A percentile compares a stretch with the other conserved stretches of the same genome.
These are phyloP conservation scores for Aptenodytes patagonicus DNA, from an alignment of 2,113 vertebrate species.

Conservation along the genomic window DNA sequence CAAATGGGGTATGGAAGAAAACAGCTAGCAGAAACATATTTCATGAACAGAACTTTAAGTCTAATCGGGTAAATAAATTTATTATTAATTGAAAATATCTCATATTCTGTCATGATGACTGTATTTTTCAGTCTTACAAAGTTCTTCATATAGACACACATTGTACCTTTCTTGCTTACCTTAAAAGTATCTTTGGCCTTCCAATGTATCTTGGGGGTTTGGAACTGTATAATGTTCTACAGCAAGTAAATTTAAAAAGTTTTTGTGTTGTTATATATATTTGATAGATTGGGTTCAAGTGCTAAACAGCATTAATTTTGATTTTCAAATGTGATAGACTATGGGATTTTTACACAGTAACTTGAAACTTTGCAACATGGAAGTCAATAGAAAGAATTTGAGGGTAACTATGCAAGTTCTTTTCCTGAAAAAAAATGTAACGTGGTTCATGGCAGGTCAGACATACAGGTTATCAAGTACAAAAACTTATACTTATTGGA, in stretches of 20 bases:
- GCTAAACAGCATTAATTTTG: not conserved
- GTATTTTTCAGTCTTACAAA: not conserved
- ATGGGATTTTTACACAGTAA: not conserved
- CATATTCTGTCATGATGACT: not conserved
- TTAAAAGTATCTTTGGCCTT: not conserved
- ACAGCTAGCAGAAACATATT: not conserved
- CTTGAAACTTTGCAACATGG: not conserved
- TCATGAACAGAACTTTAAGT: not conserved
- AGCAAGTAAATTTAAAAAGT: not conserved
- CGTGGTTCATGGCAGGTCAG: accelerated
- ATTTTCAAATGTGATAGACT: not conserved
- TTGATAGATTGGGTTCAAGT: not conserved
- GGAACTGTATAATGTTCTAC: not conserved
- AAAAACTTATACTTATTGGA: not conserved
- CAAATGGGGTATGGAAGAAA: not conserved
- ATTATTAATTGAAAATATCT: not conserved
- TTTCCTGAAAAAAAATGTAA: not conserved
- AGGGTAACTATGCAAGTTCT: not conserved
- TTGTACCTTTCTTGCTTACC: not conserved
- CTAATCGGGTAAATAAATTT: not conserved
- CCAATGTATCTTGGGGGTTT: not conserved
- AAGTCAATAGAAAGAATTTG: not conserved
- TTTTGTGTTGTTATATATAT: not conserved
- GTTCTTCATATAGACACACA: not conserved
- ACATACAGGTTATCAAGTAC: not conserved